A percentile compares a stretch with the other conserved stretches of the same genome.
Conservation (phyloP, 2,797 vertebrate genomes). For the Malurus splendens region DNA sequence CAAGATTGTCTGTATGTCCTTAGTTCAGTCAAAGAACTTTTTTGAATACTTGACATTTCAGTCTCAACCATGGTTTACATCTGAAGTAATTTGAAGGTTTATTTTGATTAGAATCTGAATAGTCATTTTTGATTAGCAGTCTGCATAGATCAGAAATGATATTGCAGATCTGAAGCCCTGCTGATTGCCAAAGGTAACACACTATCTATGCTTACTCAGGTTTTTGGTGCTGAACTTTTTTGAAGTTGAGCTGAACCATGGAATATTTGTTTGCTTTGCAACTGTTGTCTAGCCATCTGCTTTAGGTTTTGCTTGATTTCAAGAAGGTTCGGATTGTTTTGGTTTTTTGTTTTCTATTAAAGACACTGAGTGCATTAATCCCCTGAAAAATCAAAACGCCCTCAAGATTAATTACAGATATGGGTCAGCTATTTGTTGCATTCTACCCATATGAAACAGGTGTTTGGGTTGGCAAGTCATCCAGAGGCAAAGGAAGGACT, state of each 20-base stretch:
- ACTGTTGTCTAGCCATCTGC: conserved; percentile 31
- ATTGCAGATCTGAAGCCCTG: neutral
- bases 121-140: conserved; percentile 34
- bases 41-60: neutral
- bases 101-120: conserved; percentile 35
- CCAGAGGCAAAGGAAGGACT: neutral
- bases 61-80: neutral
- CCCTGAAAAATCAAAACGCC: neutral
- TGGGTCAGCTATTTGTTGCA: neutral
- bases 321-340: neutral
- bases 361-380: neutral
- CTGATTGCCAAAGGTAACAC: conserved; percentile 47
- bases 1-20: neutral
- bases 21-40: neutral
- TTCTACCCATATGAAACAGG: neutral
- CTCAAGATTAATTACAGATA: conserved; percentile 29
- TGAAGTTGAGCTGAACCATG: conserved; percentile 23
- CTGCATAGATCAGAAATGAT: conserved; percentile 21
- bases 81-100: conserved; percentile 13
- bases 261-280: conserved; percentile 26
- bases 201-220: conserved; percentile 23
- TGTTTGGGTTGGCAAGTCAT: conserved; percentile 31
- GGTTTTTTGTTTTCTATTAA: conserved; percentile 10
- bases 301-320: conserved; percentile 43
- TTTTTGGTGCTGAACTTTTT: neutral